Evolutionary conservation across 2,113 vertebrate genomes (phyloP), one percentile per base, ranked within the genome.

Genomic region (Perca fluviatilis): DNA sequence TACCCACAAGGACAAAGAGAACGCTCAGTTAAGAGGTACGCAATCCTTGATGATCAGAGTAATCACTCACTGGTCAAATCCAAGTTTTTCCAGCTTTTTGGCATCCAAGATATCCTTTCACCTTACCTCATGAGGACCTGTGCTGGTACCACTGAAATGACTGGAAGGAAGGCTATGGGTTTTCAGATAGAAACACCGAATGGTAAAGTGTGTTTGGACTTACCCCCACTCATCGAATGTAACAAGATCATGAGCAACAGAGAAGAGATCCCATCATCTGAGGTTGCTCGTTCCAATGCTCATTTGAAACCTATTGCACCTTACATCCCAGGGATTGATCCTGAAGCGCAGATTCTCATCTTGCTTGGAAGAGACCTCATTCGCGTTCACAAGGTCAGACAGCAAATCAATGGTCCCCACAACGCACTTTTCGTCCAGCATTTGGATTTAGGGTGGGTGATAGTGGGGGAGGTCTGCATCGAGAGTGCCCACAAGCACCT

Each of bases 1-100:
- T 83, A 58, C 54, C 72, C 80, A 6, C 23, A 64, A 25, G 72
- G 77, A 1, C 76, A 80, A 16, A 3, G 2, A 3, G 2, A 72
- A 51, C 50, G 15, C 12, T 36, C 69, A 10, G 16, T 79, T 10
- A 83, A 83, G 33, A 74, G 74, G 69, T 81, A 79, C 13, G 68
- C 30, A 4, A 73, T 84, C 1, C 36, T 84, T 12, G 77, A 81
- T 3, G 51, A 85, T 18, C 79, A 85, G 5, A 88, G 76, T 23
- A 83, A 83, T 18, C 8, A 62, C 33, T 88, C 65, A 0, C 61
- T 88, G 6, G 86, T 62, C 1, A 3, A 54, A 23, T 43, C 83
- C 3, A 56, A 85, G 27, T 85, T 83, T 19, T 88, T 83, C 11
- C 12, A 83, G 7, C 58, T 80, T 0, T 80, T 88, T 68, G 61